A percentile compares a stretch with the other conserved stretches of the same genome.
Conservation (phyloP, 2,888 invertebrate genomes). For the Cosmia pyralina region DNA sequence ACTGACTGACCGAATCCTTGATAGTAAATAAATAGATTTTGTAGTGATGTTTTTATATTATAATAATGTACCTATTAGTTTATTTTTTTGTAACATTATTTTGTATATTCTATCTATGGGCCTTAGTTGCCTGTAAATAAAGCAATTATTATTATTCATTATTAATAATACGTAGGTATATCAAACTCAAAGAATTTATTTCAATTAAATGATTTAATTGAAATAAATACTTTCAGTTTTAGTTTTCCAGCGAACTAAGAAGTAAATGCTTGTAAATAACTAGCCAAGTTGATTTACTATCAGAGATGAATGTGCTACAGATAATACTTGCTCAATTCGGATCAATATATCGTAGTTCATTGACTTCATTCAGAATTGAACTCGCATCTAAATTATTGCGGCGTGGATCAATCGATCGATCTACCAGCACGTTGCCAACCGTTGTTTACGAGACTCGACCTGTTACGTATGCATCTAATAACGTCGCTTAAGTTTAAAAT, state of each 20-base stretch:
- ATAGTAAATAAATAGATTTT: background rate
- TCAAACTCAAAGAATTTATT: background rate
- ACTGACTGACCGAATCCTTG: background rate
- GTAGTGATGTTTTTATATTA: too few relatives aligned
- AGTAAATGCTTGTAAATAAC: constrained; percentile 14
- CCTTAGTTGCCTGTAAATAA: too few relatives aligned
- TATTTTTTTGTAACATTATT: too few relatives aligned
- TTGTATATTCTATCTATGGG: too few relatives aligned
- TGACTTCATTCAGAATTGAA: constrained; percentile 28
- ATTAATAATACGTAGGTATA: background rate
- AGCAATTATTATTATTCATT: too few relatives aligned
- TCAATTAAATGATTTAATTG: background rate
- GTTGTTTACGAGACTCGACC: constrained; percentile 22
- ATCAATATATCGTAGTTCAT: constrained; percentile 36
- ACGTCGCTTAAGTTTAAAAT: constrained; percentile 27
- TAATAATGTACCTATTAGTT: too few relatives aligned
- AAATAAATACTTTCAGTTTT: background rate
- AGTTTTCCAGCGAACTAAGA: background rate
- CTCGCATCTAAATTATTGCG: constrained; percentile 32
- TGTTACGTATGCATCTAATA: background rate
- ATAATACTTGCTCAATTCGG: constrained; percentile 9
- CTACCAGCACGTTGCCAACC: constrained; percentile 23
- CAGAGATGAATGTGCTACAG: constrained; percentile 24
- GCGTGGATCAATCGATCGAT: constrained; percentile 37
- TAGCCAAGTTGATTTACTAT: background rate